phyloP scores from a whole-genome alignment of 2,113 vertebrate genomes.

The Drymodes brunneopygia region DNA sequence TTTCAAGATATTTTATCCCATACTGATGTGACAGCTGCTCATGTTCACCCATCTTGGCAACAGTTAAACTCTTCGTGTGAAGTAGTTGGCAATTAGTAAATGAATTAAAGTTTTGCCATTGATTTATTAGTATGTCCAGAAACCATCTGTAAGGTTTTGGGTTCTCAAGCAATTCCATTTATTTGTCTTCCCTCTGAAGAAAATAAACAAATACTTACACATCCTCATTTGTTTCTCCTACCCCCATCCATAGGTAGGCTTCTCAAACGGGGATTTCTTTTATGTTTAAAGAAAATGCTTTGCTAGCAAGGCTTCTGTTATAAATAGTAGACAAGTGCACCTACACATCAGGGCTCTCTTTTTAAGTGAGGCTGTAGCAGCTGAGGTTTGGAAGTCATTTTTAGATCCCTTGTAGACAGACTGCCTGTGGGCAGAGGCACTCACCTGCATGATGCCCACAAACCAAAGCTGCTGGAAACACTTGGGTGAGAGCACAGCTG shows the following conservation, averaged over 20 bases:
- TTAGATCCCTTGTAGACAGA: not conserved
- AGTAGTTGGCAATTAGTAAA: not conserved
- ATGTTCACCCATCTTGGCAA: not conserved
- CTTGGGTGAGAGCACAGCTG: not conserved
- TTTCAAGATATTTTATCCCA: not conserved
- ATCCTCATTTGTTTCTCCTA: not conserved
- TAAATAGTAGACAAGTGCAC: not conserved
- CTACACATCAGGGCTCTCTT: not conserved
- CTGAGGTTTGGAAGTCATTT: not conserved
- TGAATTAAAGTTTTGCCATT: not conserved
- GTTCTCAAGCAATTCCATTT: not conserved
- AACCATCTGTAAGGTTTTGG: not conserved
- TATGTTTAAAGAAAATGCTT: not conserved
- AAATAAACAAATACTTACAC: not conserved
- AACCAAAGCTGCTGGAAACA: not conserved
- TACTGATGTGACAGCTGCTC: not conserved
- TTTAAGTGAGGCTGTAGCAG: not conserved
- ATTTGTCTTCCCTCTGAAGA: not conserved
- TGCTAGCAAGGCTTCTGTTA: not conserved
- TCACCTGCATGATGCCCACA: not conserved
- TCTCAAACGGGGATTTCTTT: not conserved
- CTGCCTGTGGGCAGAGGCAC: not conserved
- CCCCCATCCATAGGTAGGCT: not conserved
- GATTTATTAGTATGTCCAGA: not conserved
- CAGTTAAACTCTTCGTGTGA: not conserved